Evolutionary conservation across 2,888 invertebrate species (phyloP).

Genomic region (Hololepta plana): DNA sequence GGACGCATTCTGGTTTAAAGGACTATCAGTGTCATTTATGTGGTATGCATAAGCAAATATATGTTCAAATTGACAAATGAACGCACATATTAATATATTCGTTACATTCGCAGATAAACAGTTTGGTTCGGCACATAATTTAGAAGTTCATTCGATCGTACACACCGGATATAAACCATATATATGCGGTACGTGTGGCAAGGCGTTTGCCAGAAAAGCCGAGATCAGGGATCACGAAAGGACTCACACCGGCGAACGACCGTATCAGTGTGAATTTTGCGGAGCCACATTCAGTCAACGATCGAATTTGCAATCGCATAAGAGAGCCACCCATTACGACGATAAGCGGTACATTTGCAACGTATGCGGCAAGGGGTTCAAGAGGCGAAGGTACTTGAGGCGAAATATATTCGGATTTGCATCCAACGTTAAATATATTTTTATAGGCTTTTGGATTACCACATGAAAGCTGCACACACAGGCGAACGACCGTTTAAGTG

Average conservation of each 20-base stretch:
- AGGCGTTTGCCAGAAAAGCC: constrained; percentile 56
- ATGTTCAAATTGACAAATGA: not conserved
- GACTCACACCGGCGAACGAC: constrained; percentile 66
- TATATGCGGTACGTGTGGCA: constrained; percentile 49
- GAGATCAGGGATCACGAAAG: constrained; percentile 68
- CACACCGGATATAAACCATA: constrained; percentile 59
- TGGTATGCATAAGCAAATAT: constrained; percentile 22
- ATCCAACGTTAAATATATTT: not conserved
- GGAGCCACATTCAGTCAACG: constrained; percentile 65
- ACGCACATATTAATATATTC: not conserved
- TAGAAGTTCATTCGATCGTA: constrained; percentile 60
- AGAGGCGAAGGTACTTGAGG: constrained; percentile 31
- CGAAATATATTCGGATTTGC: not conserved
- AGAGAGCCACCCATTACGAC: constrained; percentile 59
- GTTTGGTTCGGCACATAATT: constrained; percentile 59
- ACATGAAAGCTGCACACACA: constrained; percentile 63
- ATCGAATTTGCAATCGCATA: constrained; percentile 65
- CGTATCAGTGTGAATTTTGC: constrained; percentile 62
- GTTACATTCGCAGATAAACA: constrained; percentile 36
- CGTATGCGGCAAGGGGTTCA: constrained; percentile 57
- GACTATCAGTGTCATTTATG: constrained; percentile 50
- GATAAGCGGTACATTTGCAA: constrained; percentile 55
- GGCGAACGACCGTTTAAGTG: constrained; percentile 64
- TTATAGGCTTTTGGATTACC: constrained; percentile 53
- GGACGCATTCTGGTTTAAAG: constrained; percentile 52